Evolutionary conservation across 2,888 invertebrate genomes (phyloP).

Genomic region (Diachrysia chrysitis): DNA sequence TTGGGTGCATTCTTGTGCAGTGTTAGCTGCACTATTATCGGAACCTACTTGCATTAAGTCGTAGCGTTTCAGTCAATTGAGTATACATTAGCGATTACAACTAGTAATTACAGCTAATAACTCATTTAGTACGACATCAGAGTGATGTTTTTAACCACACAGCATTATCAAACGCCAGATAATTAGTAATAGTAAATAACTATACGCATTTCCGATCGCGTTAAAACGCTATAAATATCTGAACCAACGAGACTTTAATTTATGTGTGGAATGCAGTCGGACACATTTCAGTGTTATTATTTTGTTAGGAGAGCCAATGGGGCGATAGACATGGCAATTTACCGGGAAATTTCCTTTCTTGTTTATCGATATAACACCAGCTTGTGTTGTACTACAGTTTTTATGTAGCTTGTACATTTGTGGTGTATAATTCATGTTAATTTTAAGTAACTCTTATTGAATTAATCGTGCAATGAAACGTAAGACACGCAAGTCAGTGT

Average conservation of each 20-base stretch:
- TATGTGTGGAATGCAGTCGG: conserved; percentile 25
- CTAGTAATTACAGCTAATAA: conserved; percentile 57
- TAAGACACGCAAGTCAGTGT: conserved; percentile 22
- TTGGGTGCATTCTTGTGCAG: conserved; percentile 23
- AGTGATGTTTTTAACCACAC: conserved; percentile 37
- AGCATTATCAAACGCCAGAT: conserved; percentile 24
- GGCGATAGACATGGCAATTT: not conserved
- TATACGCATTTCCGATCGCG: conserved; percentile 39
- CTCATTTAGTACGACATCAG: conserved; percentile 49
- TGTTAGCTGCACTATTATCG: conserved; percentile 14
- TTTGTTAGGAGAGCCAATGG: not conserved
- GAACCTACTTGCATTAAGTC: conserved; percentile 38
- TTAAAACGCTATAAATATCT: conserved; percentile 33
- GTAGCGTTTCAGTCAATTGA: conserved; percentile 53
- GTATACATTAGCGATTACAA: conserved; percentile 46
- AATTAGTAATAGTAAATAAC: conserved; percentile 27
- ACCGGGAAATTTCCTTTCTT: not conserved
- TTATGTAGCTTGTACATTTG: not conserved
- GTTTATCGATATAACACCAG: not conserved
- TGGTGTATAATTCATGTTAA: not conserved
- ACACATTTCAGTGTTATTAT: conserved; percentile 1
- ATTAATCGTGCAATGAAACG: conserved; percentile 33
- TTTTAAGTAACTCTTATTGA: conserved; percentile 7
- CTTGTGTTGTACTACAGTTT: not conserved
- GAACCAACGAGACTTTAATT: conserved; percentile 22